phyloP scores from a whole-genome alignment of 1,140 invertebrate genomes.

The Drosophila tani region DNA sequence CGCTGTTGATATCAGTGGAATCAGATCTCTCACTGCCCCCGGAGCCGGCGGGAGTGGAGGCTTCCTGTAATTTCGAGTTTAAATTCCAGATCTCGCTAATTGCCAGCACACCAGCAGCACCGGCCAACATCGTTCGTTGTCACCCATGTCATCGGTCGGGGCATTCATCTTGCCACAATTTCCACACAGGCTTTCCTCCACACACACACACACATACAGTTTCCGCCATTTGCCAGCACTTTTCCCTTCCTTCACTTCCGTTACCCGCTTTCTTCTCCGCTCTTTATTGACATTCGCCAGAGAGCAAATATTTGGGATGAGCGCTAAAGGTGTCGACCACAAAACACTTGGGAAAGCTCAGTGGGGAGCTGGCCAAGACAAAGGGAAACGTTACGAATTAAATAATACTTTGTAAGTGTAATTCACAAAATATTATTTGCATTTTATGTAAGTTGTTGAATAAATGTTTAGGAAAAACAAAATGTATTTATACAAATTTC shows the following conservation, averaged over 20 bases:
- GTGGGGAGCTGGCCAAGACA: not conserved
- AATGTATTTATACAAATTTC: too few species aligned
- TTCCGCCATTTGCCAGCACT: slow-evolving; percentile 23
- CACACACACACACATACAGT: not conserved
- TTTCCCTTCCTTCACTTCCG: slow-evolving; percentile 10
- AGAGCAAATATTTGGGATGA: slow-evolving; percentile 71
- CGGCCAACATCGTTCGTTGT: not conserved
- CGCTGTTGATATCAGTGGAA: slow-evolving; percentile 11
- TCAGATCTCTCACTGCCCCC: slow-evolving; percentile 6
- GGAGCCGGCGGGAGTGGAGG: not conserved
- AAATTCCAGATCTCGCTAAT: slow-evolving; percentile 30
- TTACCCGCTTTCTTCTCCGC: slow-evolving; percentile 33
- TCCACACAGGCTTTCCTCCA: slow-evolving; percentile 7
- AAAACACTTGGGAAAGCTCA: slow-evolving; percentile 17
- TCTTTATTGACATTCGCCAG: slow-evolving; percentile 64
- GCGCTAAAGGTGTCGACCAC: slow-evolving; percentile 61
- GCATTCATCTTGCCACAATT: slow-evolving; percentile 31
- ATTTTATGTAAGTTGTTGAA: too few species aligned
- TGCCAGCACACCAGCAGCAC: slow-evolving; percentile 10
- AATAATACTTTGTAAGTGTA: not conserved
- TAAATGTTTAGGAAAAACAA: too few species aligned
- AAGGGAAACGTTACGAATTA: not conserved
- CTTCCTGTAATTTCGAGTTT: slow-evolving; percentile 19
- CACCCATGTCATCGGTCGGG: slow-evolving; percentile 6
- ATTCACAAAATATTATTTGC: too few species aligned